phyloP scores from a whole-genome alignment of 30 jellyfish, hydroid and myxozoan genomes.

The Turritopsis rubra region DNA sequence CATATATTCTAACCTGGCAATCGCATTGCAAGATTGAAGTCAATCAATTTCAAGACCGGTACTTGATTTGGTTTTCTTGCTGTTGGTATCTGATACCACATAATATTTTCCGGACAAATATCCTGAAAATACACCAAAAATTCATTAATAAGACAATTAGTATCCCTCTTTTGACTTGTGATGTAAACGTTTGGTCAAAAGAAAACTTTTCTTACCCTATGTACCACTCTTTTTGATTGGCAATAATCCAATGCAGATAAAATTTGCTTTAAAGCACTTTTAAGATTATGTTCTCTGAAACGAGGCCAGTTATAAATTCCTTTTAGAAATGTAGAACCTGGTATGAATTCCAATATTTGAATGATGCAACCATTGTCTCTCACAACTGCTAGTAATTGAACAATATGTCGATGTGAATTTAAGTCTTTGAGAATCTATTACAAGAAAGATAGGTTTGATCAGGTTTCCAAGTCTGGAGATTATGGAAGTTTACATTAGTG shows the following conservation, averaged over 20 bases:
- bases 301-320: slow-evolving; percentile 67
- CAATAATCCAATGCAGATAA: slow-evolving; percentile 59
- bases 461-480: no score
- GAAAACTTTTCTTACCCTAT: slow-evolving; percentile 39
- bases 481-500: background rate
- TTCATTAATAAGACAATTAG: background rate
- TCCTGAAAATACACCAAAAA: slow-evolving; percentile 45
- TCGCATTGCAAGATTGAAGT: slow-evolving; percentile 70
- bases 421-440: slow-evolving; percentile 63
- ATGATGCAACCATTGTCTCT: slow-evolving; percentile 42
- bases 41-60: slow-evolving; percentile 74
- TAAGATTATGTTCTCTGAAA: slow-evolving; percentile 56
- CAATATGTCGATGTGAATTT: slow-evolving; percentile 61
- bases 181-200: background rate
- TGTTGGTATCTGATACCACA: slow-evolving; percentile 84
- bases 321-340: slow-evolving; percentile 37
- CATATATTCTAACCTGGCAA: slow-evolving; percentile 48
- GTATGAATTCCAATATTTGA: slow-evolving; percentile 52
- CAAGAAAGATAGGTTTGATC: no score
- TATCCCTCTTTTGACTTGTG: background rate
- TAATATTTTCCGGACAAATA: slow-evolving; percentile 66
- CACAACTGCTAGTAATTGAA: slow-evolving; percentile 43
- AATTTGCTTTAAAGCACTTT: slow-evolving; percentile 53
- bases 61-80: slow-evolving; percentile 40
- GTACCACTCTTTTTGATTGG: slow-evolving; percentile 57